phyloP scores from a whole-genome alignment of 2,888 invertebrate genomes.

The Drosophila colorata region DNA sequence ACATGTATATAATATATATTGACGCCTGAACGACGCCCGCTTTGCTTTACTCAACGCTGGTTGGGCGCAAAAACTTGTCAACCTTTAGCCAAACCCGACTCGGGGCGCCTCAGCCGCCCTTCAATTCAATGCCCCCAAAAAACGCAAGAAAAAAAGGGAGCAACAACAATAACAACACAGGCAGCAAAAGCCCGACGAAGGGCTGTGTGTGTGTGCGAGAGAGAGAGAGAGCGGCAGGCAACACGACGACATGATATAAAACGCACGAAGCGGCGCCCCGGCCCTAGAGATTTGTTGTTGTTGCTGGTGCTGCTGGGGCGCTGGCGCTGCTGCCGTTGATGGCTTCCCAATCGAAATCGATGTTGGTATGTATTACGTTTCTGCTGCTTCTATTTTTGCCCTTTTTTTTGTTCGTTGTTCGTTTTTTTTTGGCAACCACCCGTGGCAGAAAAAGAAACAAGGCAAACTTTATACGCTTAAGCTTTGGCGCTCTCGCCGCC shows the following conservation, averaged over 20 bases:
- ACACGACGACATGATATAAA: slow-evolving; percentile 55
- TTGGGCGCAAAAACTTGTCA: slow-evolving; percentile 79
- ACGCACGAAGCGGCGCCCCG: slow-evolving; percentile 59
- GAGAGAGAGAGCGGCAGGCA: slow-evolving; percentile 24
- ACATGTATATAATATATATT: slow-evolving; percentile 63
- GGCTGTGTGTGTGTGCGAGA: slow-evolving; percentile 26
- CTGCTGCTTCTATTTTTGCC: slow-evolving; percentile 29
- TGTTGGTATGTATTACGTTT: slow-evolving; percentile 77
- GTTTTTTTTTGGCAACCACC: slow-evolving; percentile 56
- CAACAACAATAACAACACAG: slow-evolving; percentile 31
- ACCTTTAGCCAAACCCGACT: slow-evolving; percentile 55
- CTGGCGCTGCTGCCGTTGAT: slow-evolving; percentile 76
- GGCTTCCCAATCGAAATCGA: slow-evolving; percentile 85
- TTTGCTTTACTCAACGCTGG: slow-evolving; percentile 64
- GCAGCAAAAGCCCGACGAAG: slow-evolving; percentile 45
- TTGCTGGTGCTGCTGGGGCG: slow-evolving; percentile 22
- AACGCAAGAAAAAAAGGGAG: slow-evolving; percentile 10
- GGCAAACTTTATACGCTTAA: slow-evolving; percentile 18
- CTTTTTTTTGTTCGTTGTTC: slow-evolving; percentile 23
- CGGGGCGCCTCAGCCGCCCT: slow-evolving; percentile 44
- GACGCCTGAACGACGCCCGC: slow-evolving; percentile 44
- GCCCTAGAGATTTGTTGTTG: slow-evolving; percentile 37
- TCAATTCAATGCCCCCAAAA: slow-evolving; percentile 71
- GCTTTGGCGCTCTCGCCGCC: slow-evolving; percentile 26
- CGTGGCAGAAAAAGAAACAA: slow-evolving; percentile 27